Base-by-base conservation (phyloP, 2,888 invertebrate genomes). In the Clepsis dumicolana region DNA sequence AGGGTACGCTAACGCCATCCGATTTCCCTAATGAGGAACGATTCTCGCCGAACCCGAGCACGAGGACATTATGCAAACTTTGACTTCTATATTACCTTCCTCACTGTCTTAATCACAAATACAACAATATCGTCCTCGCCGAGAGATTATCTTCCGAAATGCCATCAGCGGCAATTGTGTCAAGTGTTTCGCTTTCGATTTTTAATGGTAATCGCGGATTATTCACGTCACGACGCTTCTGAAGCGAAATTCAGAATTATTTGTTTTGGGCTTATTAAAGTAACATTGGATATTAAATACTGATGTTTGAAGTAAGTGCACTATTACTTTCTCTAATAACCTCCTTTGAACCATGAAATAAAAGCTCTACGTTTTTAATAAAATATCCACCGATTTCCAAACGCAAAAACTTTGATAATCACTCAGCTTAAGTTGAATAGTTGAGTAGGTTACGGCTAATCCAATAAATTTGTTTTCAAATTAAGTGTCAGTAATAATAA, bases 21-120 rank as follows among this genome's bases (percentile, higher is more conserved):
- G 89, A 91, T 93, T 91, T 91, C 87, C 91, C 86, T 91, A 92
- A 91, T 92, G 89, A 91, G 87, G 81, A 84, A 77, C 87, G 88
- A 89, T 87, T 88, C 74, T 80, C 79, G 76, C 77, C 80, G 77
- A 82, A 82, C 81, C 84, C 80, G n/a, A 77, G 81, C 78, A 78
- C 84, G 82, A 81, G 84, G 83, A 80, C 87, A 90, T 91, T 91
- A 93, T 93, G 90, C 89, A 87, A 88, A 91, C 84, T 87, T 92
- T 91, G 88, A 87, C 85, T 91, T 90, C 80, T 82, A 82, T 82
- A 87, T 88, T 86, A 87, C 80, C 83, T 83, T 73, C 76, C 79
- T 73, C 75, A 81, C 74, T 75, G 78, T 80, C 80, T 86, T 85
- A 86, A 87, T 89, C 82, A 83, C 85, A 86, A 84, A 84, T 83